Evolutionary conservation across 2,113 vertebrate species (phyloP).

Genomic region (Actenoides lindsayi): DNA sequence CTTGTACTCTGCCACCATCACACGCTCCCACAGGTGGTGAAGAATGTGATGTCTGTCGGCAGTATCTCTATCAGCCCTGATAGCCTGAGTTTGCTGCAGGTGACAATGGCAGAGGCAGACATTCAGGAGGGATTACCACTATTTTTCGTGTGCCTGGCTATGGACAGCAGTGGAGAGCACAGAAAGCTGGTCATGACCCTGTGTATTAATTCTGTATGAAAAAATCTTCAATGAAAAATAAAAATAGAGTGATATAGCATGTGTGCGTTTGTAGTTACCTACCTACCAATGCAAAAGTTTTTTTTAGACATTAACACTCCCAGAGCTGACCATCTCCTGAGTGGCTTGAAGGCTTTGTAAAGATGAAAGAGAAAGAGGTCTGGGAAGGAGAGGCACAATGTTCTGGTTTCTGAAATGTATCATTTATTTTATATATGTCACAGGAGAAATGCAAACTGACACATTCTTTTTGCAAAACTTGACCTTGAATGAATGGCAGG

Average conservation of each 20-base stretch:
- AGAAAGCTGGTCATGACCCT: neutral
- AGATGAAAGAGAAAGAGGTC: neutral
- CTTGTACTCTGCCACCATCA: neutral
- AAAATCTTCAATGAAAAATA: neutral
- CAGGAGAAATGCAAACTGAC: neutral
- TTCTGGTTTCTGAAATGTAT: neutral
- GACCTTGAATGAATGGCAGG: neutral
- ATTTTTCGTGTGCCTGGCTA: neutral
- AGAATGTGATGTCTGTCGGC: neutral
- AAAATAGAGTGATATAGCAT: neutral
- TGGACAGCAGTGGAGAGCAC: neutral
- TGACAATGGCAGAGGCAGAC: neutral
- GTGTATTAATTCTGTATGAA: neutral
- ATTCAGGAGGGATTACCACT: neutral
- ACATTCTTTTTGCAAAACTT: neutral
- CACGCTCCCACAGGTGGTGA: neutral
- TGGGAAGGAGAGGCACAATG: neutral
- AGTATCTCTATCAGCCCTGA: neutral
- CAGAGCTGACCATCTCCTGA: neutral
- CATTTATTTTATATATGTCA: neutral
- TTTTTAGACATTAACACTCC: neutral
- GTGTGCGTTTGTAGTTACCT: neutral
- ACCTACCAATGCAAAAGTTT: rapidly evolving
- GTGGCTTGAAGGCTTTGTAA: neutral
- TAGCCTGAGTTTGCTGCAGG: neutral